Conservation (phyloP, 2,888 invertebrate genomes). For the Amblyjoppa proteus region DNA sequence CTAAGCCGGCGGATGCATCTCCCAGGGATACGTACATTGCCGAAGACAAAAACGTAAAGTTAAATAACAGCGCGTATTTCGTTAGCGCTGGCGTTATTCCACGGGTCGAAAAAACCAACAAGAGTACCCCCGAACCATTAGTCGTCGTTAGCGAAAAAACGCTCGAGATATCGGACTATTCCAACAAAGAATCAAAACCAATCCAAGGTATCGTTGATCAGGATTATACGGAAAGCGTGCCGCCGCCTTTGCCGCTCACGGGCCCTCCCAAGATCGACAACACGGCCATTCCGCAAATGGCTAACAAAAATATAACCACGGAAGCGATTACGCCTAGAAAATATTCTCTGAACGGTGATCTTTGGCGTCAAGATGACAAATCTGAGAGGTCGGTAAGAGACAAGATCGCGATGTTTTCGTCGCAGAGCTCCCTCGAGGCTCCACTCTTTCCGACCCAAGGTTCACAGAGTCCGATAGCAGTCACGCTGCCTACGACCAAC, state of each 20-base stretch:
- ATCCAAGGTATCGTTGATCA: slow-evolving; percentile 22
- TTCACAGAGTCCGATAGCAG: slow-evolving; percentile 70
- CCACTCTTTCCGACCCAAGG: slow-evolving; percentile 76
- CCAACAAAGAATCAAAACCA: slow-evolving; percentile 67
- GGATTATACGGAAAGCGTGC: slow-evolving; percentile 73
- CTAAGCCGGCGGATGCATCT: slow-evolving; percentile 48
- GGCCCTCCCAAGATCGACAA: slow-evolving; percentile 80
- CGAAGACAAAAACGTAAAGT: slow-evolving; percentile 43
- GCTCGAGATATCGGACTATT: slow-evolving; percentile 77
- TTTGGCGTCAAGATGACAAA: slow-evolving; percentile 91
- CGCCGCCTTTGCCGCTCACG: slow-evolving; percentile 83
- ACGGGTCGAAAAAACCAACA: slow-evolving; percentile 26
- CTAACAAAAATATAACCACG: slow-evolving; percentile 42
- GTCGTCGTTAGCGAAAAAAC: slow-evolving; percentile 79
- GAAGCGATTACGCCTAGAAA: slow-evolving; percentile 69
- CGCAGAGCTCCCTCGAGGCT: slow-evolving; percentile 77
- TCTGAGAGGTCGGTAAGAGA: slow-evolving; percentile 93
- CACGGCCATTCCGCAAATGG: slow-evolving; percentile 24
- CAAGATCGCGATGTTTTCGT: slow-evolving; percentile 95
- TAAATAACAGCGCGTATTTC: slow-evolving; percentile 33
- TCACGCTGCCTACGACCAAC: slow-evolving; percentile 83
- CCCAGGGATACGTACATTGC: slow-evolving; percentile 23
- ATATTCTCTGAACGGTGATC: slow-evolving; percentile 82
- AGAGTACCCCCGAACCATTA: slow-evolving; percentile 13
- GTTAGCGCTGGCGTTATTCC: slow-evolving; percentile 18